Conservation (phyloP, 2,113 vertebrate genomes). For the Sylvia atricapilla region DNA sequence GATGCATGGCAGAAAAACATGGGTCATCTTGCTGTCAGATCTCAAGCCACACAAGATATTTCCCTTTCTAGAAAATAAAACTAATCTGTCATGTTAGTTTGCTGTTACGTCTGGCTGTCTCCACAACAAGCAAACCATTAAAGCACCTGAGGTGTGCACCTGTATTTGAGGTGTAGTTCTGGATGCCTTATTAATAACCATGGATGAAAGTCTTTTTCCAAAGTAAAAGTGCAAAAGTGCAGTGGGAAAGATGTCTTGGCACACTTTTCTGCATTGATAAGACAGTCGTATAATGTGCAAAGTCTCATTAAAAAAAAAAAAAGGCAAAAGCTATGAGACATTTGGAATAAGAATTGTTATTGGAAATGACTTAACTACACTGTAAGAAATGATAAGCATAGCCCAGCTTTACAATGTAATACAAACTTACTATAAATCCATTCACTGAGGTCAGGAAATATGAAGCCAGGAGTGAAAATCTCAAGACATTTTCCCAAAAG, state of each 20-base stretch:
- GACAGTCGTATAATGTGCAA: not conserved
- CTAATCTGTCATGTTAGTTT: not conserved
- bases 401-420: not conserved
- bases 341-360: not conserved
- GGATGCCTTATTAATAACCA: not conserved
- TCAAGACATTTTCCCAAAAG: not conserved
- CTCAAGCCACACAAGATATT: not conserved
- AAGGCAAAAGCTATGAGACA: not conserved
- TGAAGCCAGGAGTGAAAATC: not conserved
- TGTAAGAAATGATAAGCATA: too few relatives aligned
- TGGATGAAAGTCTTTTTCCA: not conserved
- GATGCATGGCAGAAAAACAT: fast-evolving
- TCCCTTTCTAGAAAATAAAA: not conserved
- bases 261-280: not conserved
- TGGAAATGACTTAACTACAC: not conserved
- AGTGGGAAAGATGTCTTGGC: not conserved
- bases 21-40: not conserved
- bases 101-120: not conserved
- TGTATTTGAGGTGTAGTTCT: not conserved
- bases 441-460: not conserved
- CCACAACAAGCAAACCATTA: not conserved
- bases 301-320: not conserved
- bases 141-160: not conserved
- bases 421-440: not conserved
- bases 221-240: not conserved